Evolutionary conservation across 1,140 invertebrate species (phyloP), one percentile per base, ranked within the genome.

Genomic region (Listronotus bonariensis): DNA sequence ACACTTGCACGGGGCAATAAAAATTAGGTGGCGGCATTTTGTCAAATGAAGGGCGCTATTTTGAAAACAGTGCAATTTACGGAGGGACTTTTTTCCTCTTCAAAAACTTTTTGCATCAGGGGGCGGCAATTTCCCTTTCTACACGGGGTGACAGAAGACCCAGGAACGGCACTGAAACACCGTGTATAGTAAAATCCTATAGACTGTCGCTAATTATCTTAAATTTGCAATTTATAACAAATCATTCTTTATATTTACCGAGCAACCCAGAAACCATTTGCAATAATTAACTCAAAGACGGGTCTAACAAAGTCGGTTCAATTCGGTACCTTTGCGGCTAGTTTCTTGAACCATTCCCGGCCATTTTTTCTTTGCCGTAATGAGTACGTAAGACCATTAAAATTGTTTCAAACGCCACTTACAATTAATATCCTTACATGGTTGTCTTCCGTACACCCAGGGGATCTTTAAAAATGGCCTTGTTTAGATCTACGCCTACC

Each of bases 281-380:
- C 42, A 17, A 14, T 45, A 45, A 45, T 45, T 45, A 45, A n/a
- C n/a, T 10, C 10, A 7, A n/a, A 2, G 42, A 17, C 14, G 42
- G 15, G n/a, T 15, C 42, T 45, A 5, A 26, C 20, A 26, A 26
- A 26, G 42, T 45, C 42, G 42, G 11, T 45, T 15, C 42, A 45
- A 45, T 45, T 45, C 42, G 42, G 42, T 14, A 45, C 42, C 42
- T 45, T 45, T 45, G 42, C 15, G 42, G 14, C 42, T 45, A n/a
- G 42, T 45, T 45, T 45, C 42, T 45, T 45, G 42, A 5, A 17
- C 42, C 42, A 45, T 14, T 45, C 42, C 42, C 42, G n/a, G 42
- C 42, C n/a, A 45, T 45, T 45, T 45, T 45, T 45, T 45, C 42
- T n/a, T 45, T 14, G 42, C 14, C n/a, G 42, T 45, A 45, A 45